Conservation (phyloP, 2,888 invertebrate species). For the Iphiclides podalirius region DNA sequence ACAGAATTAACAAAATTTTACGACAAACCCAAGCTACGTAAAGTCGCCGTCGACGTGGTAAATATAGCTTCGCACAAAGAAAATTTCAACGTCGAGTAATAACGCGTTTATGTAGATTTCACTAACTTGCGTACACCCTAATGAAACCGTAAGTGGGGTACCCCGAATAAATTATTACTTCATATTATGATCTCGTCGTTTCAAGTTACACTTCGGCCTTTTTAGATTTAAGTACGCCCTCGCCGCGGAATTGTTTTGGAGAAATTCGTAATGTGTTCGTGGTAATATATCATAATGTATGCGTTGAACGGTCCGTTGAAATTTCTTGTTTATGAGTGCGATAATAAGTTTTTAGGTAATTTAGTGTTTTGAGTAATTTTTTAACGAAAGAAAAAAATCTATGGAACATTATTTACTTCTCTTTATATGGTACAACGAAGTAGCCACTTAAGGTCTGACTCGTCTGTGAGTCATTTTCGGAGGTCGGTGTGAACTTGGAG, state of each 20-base stretch:
- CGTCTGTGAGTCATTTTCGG: no score
- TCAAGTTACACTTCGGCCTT: constrained; percentile 40
- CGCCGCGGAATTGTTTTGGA: constrained; percentile 42
- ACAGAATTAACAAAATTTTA: constrained; percentile 38
- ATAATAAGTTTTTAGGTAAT: constrained; percentile 21
- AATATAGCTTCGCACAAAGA: constrained; percentile 40
- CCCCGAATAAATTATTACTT: constrained; percentile 58
- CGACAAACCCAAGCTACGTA: constrained; percentile 35
- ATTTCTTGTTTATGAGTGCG: constrained; percentile 15
- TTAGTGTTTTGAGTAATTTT: no score
- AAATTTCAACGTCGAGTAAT: constrained; percentile 51
- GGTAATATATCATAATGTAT: constrained; percentile 27
- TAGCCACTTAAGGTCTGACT: no score
- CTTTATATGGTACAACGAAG: no score
- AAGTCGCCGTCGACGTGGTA: constrained; percentile 32
- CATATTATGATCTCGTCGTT: constrained; percentile 48
- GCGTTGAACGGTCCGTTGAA: constrained; percentile 10
- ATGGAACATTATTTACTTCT: no score
- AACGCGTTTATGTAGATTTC: constrained; percentile 65
- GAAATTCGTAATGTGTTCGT: constrained; percentile 42
- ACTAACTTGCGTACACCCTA: constrained; percentile 57
- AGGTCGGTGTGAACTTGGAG: no score
- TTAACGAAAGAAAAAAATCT: no score
- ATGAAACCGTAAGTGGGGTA: constrained; percentile 59
- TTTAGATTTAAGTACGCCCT: constrained; percentile 36